Conservation (phyloP, 1,140 invertebrate genomes). For the Neuroterus valhalla region DNA sequence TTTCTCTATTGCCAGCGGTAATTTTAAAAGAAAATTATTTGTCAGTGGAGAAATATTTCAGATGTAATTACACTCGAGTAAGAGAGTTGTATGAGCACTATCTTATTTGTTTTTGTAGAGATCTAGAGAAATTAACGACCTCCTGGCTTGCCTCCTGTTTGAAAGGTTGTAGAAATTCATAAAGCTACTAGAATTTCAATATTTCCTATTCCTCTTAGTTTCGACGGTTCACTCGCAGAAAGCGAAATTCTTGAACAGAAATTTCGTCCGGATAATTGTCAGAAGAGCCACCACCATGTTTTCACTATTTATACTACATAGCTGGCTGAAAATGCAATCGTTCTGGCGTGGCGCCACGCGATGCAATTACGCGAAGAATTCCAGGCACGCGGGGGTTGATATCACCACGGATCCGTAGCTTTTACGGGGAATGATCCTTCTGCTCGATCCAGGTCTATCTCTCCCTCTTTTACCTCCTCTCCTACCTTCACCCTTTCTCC, state of each 20-base stretch:
- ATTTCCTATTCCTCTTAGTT: background rate
- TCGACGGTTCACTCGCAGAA: background rate
- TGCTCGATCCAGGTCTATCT: constrained; percentile 28
- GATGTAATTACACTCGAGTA: too few species aligned
- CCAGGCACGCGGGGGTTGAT: constrained; percentile 66
- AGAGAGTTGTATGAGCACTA: background rate
- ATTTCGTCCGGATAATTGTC: constrained; percentile 40
- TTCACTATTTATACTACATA: constrained; percentile 63
- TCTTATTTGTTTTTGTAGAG: background rate
- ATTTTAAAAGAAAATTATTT: too few species aligned
- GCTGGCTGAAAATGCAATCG: constrained; percentile 68
- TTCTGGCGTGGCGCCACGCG: constrained; percentile 61
- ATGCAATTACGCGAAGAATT: constrained; percentile 72
- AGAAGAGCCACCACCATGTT: constrained; percentile 37
- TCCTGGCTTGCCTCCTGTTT: background rate
- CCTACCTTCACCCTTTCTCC: constrained; percentile 6
- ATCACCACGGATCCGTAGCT: constrained; percentile 47
- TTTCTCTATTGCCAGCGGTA: too few species aligned
- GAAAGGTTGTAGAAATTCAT: constrained; percentile 9
- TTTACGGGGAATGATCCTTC: constrained; percentile 42
- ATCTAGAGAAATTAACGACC: background rate
- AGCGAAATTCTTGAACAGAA: constrained; percentile 28
- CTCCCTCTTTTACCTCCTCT: constrained; percentile 28
- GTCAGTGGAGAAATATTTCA: too few species aligned
- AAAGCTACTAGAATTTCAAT: constrained; percentile 8